Conservation (phyloP, 2,113 vertebrate species). For the Perca fluviatilis region DNA sequence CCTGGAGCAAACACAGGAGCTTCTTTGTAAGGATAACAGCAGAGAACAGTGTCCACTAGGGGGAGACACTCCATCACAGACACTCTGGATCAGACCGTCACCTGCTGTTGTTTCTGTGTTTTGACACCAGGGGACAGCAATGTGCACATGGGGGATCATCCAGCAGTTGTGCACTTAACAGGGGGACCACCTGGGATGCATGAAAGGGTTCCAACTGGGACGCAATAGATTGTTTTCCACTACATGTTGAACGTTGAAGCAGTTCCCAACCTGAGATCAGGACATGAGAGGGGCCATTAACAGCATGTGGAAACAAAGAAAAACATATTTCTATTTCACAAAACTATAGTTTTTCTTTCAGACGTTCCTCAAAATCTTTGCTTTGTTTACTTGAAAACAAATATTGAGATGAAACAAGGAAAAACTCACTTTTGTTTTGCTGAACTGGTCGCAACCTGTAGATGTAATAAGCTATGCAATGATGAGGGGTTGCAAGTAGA, state of each 20-base stretch:
- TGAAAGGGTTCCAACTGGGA: conserved; percentile 39
- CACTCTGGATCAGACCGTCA: background rate
- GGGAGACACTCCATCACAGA: conserved; percentile 70
- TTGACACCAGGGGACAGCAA: conserved; percentile 64
- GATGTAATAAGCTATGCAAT: background rate
- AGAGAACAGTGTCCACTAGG: conserved; percentile 52
- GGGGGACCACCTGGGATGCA: conserved; percentile 43
- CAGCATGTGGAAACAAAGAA: background rate
- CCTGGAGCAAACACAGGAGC: background rate
- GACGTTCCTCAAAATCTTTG: background rate
- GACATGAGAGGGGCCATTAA: background rate
- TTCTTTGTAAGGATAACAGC: background rate
- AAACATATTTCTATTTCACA: background rate
- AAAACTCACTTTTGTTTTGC: background rate
- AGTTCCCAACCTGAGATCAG: background rate
- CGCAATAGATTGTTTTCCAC: conserved; percentile 14
- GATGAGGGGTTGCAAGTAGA: background rate
- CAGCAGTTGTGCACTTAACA: conserved; percentile 13
- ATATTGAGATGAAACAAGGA: background rate
- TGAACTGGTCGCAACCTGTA: background rate
- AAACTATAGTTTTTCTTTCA: background rate
- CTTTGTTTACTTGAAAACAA: background rate
- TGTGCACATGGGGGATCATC: background rate
- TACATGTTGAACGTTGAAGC: conserved; percentile 20
- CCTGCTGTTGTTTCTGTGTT: background rate